Evolutionary conservation across 2,113 vertebrate genomes (phyloP).

Genomic region (Spizaetus ornatus): DNA sequence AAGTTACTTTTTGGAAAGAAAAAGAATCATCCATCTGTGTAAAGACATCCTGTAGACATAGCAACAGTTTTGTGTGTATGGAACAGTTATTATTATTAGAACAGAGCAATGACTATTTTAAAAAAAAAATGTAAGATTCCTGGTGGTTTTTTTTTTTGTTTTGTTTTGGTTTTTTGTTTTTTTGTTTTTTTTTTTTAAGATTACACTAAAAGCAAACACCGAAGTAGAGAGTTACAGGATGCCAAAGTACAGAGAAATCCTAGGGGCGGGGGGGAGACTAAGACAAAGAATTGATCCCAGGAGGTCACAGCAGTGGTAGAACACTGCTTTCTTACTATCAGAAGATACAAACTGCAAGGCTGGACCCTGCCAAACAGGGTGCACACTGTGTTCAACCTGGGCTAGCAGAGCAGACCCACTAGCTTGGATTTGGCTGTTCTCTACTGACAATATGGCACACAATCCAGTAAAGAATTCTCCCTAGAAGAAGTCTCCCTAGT

Average conservation of each 20-base stretch:
- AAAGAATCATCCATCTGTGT: conserved; percentile 44
- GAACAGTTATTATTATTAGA: conserved; percentile 57
- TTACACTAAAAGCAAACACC: neutral
- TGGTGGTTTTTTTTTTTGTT: neutral
- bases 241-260: neutral
- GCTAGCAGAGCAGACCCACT: neutral
- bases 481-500: neutral
- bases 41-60: conserved; percentile 22
- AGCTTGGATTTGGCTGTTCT: neutral
- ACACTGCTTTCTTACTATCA: neutral
- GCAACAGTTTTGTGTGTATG: conserved; percentile 25
- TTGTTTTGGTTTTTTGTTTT: neutral
- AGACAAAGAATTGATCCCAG: neutral
- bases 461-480: neutral
- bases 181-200: neutral
- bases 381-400: neutral
- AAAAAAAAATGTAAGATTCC: neutral
- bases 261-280: no score
- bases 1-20: conserved; percentile 21
- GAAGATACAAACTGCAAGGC: neutral
- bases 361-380: neutral
- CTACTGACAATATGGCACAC: neutral
- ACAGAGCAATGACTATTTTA: neutral
- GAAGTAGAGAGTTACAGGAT: neutral
- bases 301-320: neutral